Conservation (phyloP, 2,113 vertebrate species). For the Haemorhous mexicanus region DNA sequence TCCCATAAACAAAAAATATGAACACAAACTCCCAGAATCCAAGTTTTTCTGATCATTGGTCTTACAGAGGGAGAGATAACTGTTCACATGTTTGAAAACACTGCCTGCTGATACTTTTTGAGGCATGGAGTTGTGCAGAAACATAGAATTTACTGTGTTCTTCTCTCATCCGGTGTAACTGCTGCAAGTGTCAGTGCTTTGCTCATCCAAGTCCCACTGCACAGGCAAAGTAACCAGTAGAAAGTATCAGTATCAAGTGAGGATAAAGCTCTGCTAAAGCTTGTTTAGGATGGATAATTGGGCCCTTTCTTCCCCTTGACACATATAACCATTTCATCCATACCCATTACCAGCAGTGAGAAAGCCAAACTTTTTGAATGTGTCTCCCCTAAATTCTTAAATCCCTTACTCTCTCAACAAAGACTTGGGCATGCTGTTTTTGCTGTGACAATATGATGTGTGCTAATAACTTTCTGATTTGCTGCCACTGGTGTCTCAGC, state of each 20-base stretch:
- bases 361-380: neutral
- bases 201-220: neutral
- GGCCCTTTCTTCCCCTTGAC: neutral
- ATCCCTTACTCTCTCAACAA: neutral
- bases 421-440: neutral
- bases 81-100: neutral
- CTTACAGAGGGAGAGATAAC: neutral
- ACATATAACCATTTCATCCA: neutral
- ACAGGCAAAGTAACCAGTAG: neutral
- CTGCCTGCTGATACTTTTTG: neutral
- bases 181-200: neutral
- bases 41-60: neutral
- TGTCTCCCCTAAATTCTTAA: neutral
- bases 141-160: neutral
- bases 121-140: neutral
- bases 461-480: neutral
- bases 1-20: neutral
- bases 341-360: neutral
- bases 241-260: neutral
- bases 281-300: neutral
- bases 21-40: neutral
- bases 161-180: neutral
- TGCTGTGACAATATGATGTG: neutral
- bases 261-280: neutral
- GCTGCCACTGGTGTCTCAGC: neutral